A percentile compares a stretch with the other conserved stretches of the same genome.
Evolutionary conservation across 2,113 vertebrate genomes (phyloP).

Genomic region (Pseudorhombus dupliciocellatus): DNA sequence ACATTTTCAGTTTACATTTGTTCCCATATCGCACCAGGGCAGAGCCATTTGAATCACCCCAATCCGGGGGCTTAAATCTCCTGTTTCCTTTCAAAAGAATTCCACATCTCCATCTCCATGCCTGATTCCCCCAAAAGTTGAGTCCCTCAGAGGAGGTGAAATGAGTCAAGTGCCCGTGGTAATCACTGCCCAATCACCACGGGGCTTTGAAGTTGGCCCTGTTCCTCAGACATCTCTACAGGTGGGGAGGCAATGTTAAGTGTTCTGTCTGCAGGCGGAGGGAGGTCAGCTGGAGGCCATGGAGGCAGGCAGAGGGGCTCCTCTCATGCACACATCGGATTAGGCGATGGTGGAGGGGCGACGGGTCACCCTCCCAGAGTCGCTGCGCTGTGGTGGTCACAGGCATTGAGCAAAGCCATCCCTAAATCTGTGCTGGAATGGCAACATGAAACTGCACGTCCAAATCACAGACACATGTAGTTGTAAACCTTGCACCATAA

Average conservation of each 20-base stretch:
- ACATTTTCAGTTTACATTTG: not conserved
- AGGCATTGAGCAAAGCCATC: not conserved
- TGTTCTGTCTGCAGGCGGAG: slow-evolving; percentile 60
- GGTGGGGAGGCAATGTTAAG: slow-evolving; percentile 73
- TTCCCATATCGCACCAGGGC: not conserved
- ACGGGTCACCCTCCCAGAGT: slow-evolving; percentile 5
- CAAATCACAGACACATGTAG: slow-evolving; percentile 14
- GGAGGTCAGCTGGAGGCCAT: slow-evolving; percentile 74
- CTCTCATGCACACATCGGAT: slow-evolving; percentile 24
- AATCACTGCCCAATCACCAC: slow-evolving; percentile 77
- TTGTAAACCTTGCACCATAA: slow-evolving; percentile 1
- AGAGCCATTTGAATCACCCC: slow-evolving; percentile 9
- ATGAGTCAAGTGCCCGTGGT: slow-evolving; percentile 72
- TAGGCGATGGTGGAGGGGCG: not conserved
- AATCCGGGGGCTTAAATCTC: slow-evolving; percentile 4
- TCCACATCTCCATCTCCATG: slow-evolving; percentile 23
- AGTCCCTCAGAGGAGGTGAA: slow-evolving; percentile 65
- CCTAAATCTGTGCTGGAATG: not conserved
- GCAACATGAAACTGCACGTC: not conserved
- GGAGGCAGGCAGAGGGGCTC: slow-evolving; percentile 39
- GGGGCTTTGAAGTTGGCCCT: slow-evolving; percentile 67
- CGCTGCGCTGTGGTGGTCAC: slow-evolving; percentile 13
- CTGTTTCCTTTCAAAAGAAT: slow-evolving; percentile 34
- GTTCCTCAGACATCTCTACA: slow-evolving; percentile 70
- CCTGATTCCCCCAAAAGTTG: slow-evolving; percentile 57